Base-by-base conservation (phyloP, 64 coral and sea anemone genomes). In the Catalaphyllia jardinei region DNA sequence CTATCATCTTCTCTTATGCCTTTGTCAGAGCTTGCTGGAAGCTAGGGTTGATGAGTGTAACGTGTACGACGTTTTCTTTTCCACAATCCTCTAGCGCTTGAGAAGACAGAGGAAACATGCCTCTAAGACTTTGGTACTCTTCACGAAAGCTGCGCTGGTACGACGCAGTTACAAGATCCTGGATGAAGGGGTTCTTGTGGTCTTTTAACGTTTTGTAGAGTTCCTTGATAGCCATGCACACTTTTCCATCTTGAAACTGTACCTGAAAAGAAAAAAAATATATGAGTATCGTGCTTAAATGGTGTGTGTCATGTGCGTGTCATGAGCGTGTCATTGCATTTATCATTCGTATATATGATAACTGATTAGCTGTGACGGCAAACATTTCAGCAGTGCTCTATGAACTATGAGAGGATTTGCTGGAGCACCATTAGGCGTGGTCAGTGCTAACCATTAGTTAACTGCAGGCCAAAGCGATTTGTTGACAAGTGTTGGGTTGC, bases 401-500 rank as follows among this genome's bases (percentile, higher is more conserved):
- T 91, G 78, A 17, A 88, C 86, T 20, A 52, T 24, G 22, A 88
- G 57, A 17, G 86, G 51, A 50, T 77, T 73, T 59, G 75, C 72
- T 54, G 86, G 86, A 9, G 72, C 72, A 30, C 52, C 72, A 39
- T 88, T 88, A n/a, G 73, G 73, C 46, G 73, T 77, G 4, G 73
- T 77, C 27, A 77, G 52, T 19, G 73, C 18, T 7, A 76, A 18
- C 71, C 86, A 88, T 51, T 77, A 77, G 0, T 54, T 35, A 24
- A 88, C 64, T 20, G 86, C 73, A 60, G 87, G 87, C 7, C 39
- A 81, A 35, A 88, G 72, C 17, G 42, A 46, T 89, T 79, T 79
- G 12, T 57, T 52, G 13, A 52, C 13, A 24, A 4, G 10, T 52
- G 50, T 52, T 52, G 50, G 50, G 10, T 10, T 52, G 4, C 50